Base-by-base conservation (phyloP, 2,888 invertebrate species). In the Rhogogaster chlorosoma region DNA sequence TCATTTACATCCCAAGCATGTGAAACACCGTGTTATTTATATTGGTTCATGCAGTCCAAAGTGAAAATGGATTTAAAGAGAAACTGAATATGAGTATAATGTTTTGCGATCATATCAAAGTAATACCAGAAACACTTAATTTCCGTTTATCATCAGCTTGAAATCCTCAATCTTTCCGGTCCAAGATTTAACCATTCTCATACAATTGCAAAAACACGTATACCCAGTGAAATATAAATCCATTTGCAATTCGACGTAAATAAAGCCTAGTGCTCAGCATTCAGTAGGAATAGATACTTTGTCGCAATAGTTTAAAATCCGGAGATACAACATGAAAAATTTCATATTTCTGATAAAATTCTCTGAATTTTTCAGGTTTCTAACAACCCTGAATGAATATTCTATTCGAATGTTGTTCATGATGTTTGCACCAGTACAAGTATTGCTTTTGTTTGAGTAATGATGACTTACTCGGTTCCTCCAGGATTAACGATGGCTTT, bases 401-500 rank as follows among this genome's bases (percentile, higher is more conserved):
- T 67, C 4, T 29, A 9, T 2, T 61, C n/a, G 0, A 61, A 18
- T 15, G 3, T 71, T 38, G 12, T 71, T 18, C 22, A 42, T 75
- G 32, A 18, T 49, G 29, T 18, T 9, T 26, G 18, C 32, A 49
- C 18, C 15, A 12, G 6, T 2, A 49, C 10, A 42, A 49, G n/a
- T 45, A 29, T 18, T 42, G 32, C 3, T 29, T 26, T 26, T 9
- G n/a, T 84, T 10, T 64, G 12, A 42, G 26, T 78, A 12, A 4
- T 75, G 15, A 12, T 49, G 18, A 87, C 86, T 85, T 84, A 90
- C 91, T 89, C 88, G 71, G 85, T 86, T 42, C 86, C 88, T 71
- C 87, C 86, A 12, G 90, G 88, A 86, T 89, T 87, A n/a, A 92
- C 87, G 0, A 83, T 87, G 6, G 90, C 91, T 4, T 88, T 85